These are phyloP conservation scores for Polia nebulosa DNA, from an alignment of 2,888 invertebrate species.

Conservation along the genomic window DNA sequence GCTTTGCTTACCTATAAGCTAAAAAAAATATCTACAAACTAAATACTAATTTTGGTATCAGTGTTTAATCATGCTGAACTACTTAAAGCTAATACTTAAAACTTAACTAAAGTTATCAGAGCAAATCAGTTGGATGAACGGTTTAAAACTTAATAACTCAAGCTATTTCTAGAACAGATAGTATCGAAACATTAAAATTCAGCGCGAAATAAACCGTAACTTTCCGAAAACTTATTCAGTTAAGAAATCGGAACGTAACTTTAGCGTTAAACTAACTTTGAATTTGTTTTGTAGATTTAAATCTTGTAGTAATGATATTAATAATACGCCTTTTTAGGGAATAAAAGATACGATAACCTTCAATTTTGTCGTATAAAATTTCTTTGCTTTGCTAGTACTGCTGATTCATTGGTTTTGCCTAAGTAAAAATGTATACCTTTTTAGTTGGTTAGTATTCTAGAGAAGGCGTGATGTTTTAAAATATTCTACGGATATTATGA, in stretches of 20 bases:
- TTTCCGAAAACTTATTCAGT: conserved; percentile 15
- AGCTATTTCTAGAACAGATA: conserved; percentile 27
- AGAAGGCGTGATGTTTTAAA: too few species aligned
- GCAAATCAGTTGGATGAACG: conserved; percentile 34
- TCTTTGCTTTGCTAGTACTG: too few species aligned
- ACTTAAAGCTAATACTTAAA: conserved; percentile 8
- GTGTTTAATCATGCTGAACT: conserved; percentile 1
- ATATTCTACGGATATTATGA: too few species aligned
- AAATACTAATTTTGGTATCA: not conserved
- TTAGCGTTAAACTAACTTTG: not conserved
- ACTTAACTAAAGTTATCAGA: conserved; percentile 32
- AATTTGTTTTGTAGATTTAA: not conserved
- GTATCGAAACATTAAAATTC: conserved; percentile 36
- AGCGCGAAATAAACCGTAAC: conserved; percentile 22
- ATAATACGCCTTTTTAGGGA: too few species aligned
- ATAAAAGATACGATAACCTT: too few species aligned
- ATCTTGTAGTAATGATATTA: not conserved
- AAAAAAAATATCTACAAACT: too few species aligned
- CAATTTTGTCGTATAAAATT: too few species aligned
- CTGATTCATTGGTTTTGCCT: too few species aligned
- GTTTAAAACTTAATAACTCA: conserved; percentile 25
- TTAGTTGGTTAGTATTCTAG: too few species aligned
- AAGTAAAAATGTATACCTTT: too few species aligned
- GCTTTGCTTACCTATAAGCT: not conserved
- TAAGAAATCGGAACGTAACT: not conserved